These are phyloP conservation scores for Ceratitis capitata DNA, from an alignment of 1,140 invertebrate species.

Conservation along the genomic window DNA sequence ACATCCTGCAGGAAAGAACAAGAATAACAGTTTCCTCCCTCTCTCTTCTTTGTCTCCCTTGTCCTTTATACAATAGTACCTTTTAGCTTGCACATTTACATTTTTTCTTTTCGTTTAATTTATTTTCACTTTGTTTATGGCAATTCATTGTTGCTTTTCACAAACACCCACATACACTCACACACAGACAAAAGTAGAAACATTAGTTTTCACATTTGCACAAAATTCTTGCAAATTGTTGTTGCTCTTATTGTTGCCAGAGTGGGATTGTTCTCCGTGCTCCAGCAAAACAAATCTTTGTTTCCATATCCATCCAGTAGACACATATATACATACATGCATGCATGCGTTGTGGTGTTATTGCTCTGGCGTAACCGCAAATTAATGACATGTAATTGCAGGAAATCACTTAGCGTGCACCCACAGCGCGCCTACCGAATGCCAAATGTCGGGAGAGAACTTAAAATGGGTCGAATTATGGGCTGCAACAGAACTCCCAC, in stretches of 20 bases:
- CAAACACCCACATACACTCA: not conserved
- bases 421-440: not conserved
- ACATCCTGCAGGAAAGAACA: too few relatives aligned
- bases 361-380: slow-evolving; percentile 22
- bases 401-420: slow-evolving; percentile 3
- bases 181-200: not conserved
- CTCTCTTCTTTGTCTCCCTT: too few relatives aligned
- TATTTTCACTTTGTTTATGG: not conserved
- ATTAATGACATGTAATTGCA: slow-evolving; percentile 32
- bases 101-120: too few relatives aligned
- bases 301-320: slow-evolving; percentile 1
- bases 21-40: too few relatives aligned
- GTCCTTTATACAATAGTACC: too few relatives aligned
- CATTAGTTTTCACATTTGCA: not conserved
- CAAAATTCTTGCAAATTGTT: not conserved
- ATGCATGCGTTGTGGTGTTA: not conserved
- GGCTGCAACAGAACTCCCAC: not conserved
- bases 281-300: not conserved
- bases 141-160: not conserved
- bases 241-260: not conserved
- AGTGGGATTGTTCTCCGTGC: not conserved
- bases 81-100: too few relatives aligned
- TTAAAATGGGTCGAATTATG: not conserved
- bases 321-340: too few relatives aligned
- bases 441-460: not conserved